Evolutionary conservation across 1,140 invertebrate species (phyloP).

Genomic region (Eueides isabella): DNA sequence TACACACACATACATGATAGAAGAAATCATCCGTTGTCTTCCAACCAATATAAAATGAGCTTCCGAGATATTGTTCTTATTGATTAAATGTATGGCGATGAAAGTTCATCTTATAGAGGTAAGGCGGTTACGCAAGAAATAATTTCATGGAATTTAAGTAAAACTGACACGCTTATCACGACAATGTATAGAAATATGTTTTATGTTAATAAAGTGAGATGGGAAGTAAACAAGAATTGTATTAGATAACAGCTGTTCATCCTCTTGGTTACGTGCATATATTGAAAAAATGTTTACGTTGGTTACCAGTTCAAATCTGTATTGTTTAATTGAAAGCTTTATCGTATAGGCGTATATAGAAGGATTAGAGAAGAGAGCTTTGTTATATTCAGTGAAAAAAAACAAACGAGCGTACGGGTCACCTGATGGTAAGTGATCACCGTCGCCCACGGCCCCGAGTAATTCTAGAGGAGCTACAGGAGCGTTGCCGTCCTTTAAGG

Average conservation of each 20-base stretch:
- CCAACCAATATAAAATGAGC: slow-evolving; percentile 10
- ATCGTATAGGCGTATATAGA: too few species aligned
- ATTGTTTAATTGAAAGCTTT: too few species aligned
- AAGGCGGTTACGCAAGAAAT: slow-evolving; percentile 5
- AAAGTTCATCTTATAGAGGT: slow-evolving; percentile 7
- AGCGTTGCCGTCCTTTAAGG: too few species aligned
- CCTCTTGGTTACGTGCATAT: not conserved
- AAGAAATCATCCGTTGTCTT: slow-evolving; percentile 15
- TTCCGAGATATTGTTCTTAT: slow-evolving; percentile 7
- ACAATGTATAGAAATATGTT: slow-evolving; percentile 14
- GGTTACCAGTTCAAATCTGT: too few species aligned
- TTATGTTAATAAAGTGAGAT: not conserved
- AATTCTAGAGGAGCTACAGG: too few species aligned
- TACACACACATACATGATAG: not conserved
- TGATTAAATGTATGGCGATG: not conserved
- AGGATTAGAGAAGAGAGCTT: too few species aligned
- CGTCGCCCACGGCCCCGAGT: too few species aligned
- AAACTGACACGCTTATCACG: slow-evolving; percentile 17
- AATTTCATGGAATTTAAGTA: slow-evolving; percentile 29
- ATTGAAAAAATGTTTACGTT: too few species aligned
- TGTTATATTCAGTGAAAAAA: too few species aligned
- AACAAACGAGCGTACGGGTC: too few species aligned
- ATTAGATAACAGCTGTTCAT: slow-evolving; percentile 20
- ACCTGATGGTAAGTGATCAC: too few species aligned
- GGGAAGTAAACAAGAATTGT: slow-evolving; percentile 18